Evolutionary conservation across 1,140 invertebrate species (phyloP), one percentile per base, ranked within the genome.

Genomic region (Dysdera silvatica): DNA sequence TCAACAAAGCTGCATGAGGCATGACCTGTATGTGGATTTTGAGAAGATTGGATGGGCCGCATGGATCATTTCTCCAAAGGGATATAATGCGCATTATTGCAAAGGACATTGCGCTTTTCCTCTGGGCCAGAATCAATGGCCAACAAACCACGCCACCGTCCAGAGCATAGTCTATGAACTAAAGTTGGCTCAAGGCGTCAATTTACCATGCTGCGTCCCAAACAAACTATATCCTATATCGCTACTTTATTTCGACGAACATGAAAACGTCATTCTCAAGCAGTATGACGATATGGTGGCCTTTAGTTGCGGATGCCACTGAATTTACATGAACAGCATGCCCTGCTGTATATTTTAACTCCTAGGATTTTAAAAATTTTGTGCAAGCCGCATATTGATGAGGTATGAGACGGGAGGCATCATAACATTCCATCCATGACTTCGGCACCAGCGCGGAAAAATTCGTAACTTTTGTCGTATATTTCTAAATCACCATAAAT

Each of bases 201-300:
- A 75, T 3, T 76, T 75, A 58, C 82, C 83, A 0, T 85, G 84
- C 64, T 87, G 85, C 69, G 84, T 85, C 2, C 84, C 85, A 0
- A 82, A 81, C 16, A 81, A 80, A 67, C 78, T 86, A 20, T 76
- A 78, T n/a, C 80, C 82, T 32, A 80, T 83, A 23, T 80, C 79
- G 37, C 77, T 87, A 23, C 78, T 87, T 43, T 87, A 82, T 70
- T 84, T 82, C 68, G 83, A 87, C 69, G 80, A 82, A 56, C 77
- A 81, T 49, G 80, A 80, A 45, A 84, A 84, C 71, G 80, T 87
- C 41, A 80, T 85, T 16, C 73, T 87, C n/a, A 87, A 86, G 72
- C 81, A 81, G 66, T 87, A 85, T 68, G 80, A 84, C 37, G 81
- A 85, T 60, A 86, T 86, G 84, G 80, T 84, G 6, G 84, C 83